Conservation (phyloP, 2,797 vertebrate species). For the Spondyliosoma cantharus region DNA sequence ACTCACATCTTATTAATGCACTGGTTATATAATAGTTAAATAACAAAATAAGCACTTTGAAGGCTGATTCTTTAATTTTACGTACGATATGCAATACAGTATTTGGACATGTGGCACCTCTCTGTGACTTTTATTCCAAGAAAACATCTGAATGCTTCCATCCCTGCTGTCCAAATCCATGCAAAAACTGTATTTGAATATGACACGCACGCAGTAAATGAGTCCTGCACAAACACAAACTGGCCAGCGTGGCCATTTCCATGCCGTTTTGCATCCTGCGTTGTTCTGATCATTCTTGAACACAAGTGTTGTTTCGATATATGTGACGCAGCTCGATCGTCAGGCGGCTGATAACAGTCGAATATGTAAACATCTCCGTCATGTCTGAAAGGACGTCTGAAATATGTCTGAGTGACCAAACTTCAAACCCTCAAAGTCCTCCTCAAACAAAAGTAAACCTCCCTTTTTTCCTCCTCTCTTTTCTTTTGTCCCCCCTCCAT, state of each 20-base stretch:
- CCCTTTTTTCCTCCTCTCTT: slow-evolving; percentile 23
- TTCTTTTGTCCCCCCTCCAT: slow-evolving; percentile 48
- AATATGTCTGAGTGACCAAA: slow-evolving; percentile 60
- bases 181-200: background rate
- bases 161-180: background rate
- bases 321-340: slow-evolving; percentile 1
- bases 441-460: slow-evolving; percentile 69
- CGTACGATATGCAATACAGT: background rate
- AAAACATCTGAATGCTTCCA: background rate
- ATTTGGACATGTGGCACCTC: background rate
- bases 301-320: slow-evolving; percentile 13
- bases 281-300: background rate
- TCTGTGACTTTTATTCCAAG: background rate
- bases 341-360: slow-evolving; percentile 21
- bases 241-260: background rate
- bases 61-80: background rate
- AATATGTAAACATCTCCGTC: slow-evolving; percentile 49
- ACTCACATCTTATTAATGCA: too few species aligned
- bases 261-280: background rate
- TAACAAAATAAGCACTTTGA: too few species aligned
- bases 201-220: background rate
- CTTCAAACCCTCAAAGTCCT: slow-evolving; percentile 65
- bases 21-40: too few species aligned
- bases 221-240: background rate
- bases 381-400: slow-evolving; percentile 49